phyloP scores from a whole-genome alignment of 2,797 vertebrate genomes.

The Eremophila alpestris region DNA sequence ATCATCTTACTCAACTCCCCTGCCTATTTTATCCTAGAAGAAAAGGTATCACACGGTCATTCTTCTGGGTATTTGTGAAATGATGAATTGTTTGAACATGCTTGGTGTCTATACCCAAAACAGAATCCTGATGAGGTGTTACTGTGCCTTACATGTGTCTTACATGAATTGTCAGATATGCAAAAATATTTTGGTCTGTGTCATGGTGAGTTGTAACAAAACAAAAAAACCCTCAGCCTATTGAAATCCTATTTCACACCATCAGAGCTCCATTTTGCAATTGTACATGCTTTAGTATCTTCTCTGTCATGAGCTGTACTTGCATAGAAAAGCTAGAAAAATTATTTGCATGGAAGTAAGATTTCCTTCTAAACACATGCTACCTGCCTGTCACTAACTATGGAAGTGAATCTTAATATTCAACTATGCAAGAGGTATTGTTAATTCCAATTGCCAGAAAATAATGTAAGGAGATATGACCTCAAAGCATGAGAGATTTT shows the following conservation, averaged over 20 bases:
- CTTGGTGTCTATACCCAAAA: neutral
- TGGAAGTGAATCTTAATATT: neutral
- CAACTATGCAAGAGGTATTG: neutral
- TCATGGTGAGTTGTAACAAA: neutral
- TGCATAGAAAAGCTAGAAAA: neutral
- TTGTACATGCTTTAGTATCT: neutral
- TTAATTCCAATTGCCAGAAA: constrained; percentile 1
- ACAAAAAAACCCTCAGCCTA: neutral
- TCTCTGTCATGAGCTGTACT: neutral
- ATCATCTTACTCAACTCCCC: neutral
- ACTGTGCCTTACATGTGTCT: neutral
- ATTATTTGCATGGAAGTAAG: neutral
- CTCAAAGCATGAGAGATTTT: neutral
- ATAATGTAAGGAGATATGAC: neutral
- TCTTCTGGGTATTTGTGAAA: neutral
- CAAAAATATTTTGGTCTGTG: neutral
- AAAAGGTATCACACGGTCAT: neutral
- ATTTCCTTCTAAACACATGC: neutral
- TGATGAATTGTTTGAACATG: neutral
- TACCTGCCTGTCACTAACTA: neutral
- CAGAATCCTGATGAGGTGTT: neutral
- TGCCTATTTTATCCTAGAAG: neutral
- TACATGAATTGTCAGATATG: neutral
- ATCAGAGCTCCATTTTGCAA: neutral
- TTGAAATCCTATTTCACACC: neutral